Percentiles rank a stretch among this genome's conserved stretches.
Conservation (phyloP, 2,113 vertebrate genomes). For the Perognathus longimembris region DNA sequence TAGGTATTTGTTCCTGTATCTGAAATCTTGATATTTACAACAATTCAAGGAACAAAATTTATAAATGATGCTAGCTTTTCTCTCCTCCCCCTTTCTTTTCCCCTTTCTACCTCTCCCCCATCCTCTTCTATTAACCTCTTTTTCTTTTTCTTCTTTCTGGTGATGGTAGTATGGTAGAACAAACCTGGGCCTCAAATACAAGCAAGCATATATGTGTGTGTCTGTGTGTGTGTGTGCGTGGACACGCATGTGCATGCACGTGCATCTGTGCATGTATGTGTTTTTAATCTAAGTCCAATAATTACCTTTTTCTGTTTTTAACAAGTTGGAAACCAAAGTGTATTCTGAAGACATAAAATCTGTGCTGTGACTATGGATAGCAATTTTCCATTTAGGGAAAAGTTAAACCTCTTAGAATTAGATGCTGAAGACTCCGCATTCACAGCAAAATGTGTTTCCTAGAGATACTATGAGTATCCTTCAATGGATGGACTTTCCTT, state of each 20-base stretch:
- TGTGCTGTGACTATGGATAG: background rate
- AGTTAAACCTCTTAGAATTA: background rate
- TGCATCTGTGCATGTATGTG: too few relatives aligned
- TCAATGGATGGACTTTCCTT: background rate
- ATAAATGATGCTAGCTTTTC: conserved; percentile 1
- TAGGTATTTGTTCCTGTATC: background rate
- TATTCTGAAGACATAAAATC: conserved; percentile 22
- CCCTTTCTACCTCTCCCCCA: too few relatives aligned
- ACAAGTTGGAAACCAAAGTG: background rate
- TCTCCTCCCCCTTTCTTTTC: background rate
- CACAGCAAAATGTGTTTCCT: background rate
- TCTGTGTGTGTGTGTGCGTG: too few relatives aligned
- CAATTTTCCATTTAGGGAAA: background rate
- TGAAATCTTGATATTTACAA: conserved; percentile 31
- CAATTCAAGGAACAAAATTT: background rate
- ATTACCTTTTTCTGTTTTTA: background rate
- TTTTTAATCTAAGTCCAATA: background rate
- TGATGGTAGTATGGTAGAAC: too few relatives aligned
- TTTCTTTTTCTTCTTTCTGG: too few relatives aligned
- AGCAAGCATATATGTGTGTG: background rate
- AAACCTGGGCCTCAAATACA: background rate
- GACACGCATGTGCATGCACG: too few relatives aligned
- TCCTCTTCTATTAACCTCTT: too few relatives aligned
- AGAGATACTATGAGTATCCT: background rate
- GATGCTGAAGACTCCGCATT: background rate